Base-by-base conservation (phyloP, 2,888 invertebrate species). In the Megalurothrips usitatus region DNA sequence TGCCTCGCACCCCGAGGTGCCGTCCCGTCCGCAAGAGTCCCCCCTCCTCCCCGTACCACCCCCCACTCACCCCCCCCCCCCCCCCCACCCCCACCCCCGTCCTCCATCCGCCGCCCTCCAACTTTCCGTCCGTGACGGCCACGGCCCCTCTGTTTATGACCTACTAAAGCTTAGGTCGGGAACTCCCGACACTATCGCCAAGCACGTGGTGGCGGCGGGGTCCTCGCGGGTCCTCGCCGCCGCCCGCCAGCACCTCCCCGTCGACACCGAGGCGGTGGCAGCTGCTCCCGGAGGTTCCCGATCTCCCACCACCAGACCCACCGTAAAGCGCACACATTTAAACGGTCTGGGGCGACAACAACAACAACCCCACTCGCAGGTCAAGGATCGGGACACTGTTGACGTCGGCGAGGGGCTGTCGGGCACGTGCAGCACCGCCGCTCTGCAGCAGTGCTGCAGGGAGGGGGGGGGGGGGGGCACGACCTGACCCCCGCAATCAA, bases 121-220 rank as follows among this genome's bases (percentile, higher is more conserved):
- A 75, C 68, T 75, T 75, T 75, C 68, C 68, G 68, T 26, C 68
- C 68, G 68, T 75, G 68, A 23, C 2, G 68, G 10, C 12, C 68
- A 12, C 1, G 23, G 68, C 23, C 68, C 68, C 68, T 26, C 23
- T 75, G 68, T 75, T 75, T 75, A 75, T 75, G 68, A 75, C 68
- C 68, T 75, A 75, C 68, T 75, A 75, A 75, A 75, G 68, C 68
- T 23, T 10, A 26, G 68, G 26, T 26, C 68, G 68, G 68, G 68
- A 75, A 75, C 68, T 75, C 68, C 68, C 68, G 68, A 11, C 34
- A 43, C 34, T 43, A 43, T 43, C 34, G 34, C 34, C 3, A 43
- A 43, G 34, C 34, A 43, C 34, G 34, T 43, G 34, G 34, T 43
- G 34, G 34, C 34, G 34, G 34, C 34, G 34, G 34, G 34, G 34